phyloP scores from a whole-genome alignment of 2,113 vertebrate genomes.

The Periophthalmodon schlosseri region DNA sequence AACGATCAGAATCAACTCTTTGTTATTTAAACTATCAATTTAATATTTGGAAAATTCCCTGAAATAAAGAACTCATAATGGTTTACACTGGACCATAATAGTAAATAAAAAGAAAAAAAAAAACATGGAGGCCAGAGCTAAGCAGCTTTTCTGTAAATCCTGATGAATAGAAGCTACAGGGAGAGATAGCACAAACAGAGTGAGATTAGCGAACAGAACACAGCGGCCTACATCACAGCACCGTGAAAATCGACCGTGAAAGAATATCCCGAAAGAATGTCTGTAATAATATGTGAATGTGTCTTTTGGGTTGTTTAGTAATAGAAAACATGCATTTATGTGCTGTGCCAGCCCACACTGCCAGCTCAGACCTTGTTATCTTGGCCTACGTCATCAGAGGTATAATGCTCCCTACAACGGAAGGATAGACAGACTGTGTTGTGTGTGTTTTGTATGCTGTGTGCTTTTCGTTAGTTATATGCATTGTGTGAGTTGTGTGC shows the following conservation, averaged over 20 bases:
- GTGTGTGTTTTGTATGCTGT: background rate
- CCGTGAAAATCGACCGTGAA: conserved; percentile 4
- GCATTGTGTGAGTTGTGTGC: too few species aligned
- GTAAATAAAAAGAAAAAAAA: conserved; percentile 47
- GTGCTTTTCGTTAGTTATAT: too few species aligned
- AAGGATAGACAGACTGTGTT: conserved; percentile 10
- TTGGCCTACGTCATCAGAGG: too few species aligned
- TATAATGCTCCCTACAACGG: too few species aligned
- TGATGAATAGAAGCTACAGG: conserved; percentile 36
- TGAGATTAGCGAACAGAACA: conserved; percentile 46
- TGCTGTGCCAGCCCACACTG: too few species aligned
- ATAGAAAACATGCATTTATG: too few species aligned
- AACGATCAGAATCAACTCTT: too few species aligned
- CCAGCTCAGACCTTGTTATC: too few species aligned
- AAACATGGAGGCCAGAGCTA: conserved; percentile 52
- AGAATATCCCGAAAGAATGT: conserved; percentile 4
- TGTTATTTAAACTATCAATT: background rate
- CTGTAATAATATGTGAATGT: background rate
- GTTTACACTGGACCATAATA: conserved; percentile 1
- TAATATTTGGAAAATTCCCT: background rate
- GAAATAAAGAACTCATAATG: too few species aligned
- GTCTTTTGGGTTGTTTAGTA: background rate
- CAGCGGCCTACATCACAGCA: conserved; percentile 34
- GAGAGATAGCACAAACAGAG: conserved; percentile 22
- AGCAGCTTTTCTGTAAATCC: conserved; percentile 69